Evolutionary conservation across 2,888 invertebrate genomes (phyloP).

Genomic region (Caenorhabditis angaria): DNA sequence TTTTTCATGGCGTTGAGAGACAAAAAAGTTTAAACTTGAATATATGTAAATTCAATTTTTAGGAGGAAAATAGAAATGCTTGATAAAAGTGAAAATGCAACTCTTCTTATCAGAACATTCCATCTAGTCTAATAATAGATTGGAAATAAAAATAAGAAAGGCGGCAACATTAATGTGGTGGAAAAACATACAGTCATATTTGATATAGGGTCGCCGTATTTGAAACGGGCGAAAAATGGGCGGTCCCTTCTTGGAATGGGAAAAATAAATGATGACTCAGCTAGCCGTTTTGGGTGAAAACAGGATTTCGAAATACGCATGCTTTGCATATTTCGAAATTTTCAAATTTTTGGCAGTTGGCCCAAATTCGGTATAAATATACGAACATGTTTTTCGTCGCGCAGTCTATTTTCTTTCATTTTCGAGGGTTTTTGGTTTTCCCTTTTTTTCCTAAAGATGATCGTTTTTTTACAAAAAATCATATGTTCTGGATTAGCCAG

Average conservation of each 20-base stretch:
- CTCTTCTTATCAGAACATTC: not conserved
- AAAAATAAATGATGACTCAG: not conserved
- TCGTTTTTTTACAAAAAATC: not conserved
- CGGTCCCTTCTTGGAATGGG: slow-evolving; percentile 2
- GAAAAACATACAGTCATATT: not conserved
- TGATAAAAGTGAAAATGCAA: not conserved
- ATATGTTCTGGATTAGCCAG: not conserved
- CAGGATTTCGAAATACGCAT: slow-evolving; percentile 2
- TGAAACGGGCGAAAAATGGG: not conserved
- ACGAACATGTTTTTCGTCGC: not conserved
- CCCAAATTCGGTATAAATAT: not conserved
- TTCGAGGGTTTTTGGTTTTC: not conserved
- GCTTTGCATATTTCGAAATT: slow-evolving; percentile 1
- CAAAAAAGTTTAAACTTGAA: no score
- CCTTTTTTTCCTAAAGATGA: not conserved
- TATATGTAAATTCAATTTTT: no score
- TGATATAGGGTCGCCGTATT: not conserved
- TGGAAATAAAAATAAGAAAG: not conserved
- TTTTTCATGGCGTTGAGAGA: no score
- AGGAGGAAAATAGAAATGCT: no score
- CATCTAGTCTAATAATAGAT: not conserved
- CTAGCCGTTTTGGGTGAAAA: not conserved
- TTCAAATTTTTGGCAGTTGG: not conserved
- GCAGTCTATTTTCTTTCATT: not conserved
- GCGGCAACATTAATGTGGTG: not conserved